Base-by-base conservation (phyloP, 2,888 invertebrate species). In the Psococerastis gibbosa region DNA sequence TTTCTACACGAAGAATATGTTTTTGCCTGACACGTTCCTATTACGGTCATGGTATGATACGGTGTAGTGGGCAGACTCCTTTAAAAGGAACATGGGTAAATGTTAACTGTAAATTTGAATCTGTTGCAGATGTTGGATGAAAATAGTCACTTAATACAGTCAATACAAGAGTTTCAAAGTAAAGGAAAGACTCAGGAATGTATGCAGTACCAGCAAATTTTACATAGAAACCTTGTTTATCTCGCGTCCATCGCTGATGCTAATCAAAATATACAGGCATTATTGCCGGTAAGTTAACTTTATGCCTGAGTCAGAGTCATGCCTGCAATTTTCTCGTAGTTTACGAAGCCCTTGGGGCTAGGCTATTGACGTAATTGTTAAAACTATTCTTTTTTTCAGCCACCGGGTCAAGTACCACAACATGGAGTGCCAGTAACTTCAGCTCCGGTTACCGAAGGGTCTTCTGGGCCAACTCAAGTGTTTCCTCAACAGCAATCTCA, bases 211-310 rank as follows among this genome's bases (percentile, higher is more conserved):
- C 94, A 95, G 60, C 87, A 92, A 62, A 75, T 87, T 49, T 65
- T 98, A 49, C 97, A 98, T 59, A 70, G 94, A 51, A 98, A 98
- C 66, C 70, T 98, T 48, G 87, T 95, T 0, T 95, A 92, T 61
- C 68, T 98, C 53, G 94, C 95, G 6, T 88, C 91, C 20, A 74
- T 97, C 47, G 95, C 95, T n/a, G 97, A 98, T 67, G 80, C 88
- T 15, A 84, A 83, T 58, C 91, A 91, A 66, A 92, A 89, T 64
- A 81, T 92, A 50, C 82, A 85, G 58, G 75, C 79, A 45, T 70
- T 91, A 53, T 66, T 92, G 56, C 92, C 92, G 56, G 91, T 91
- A 71, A 75, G 71, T 50, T 33, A 35, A 27, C 15, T n/a, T n/a
- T n/a, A n/a, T n/a, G n/a, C n/a, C n/a, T n/a, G n/a, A n/a, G n/a